phyloP scores from a whole-genome alignment of 2,888 invertebrate species.

The Drosophila affinis region DNA sequence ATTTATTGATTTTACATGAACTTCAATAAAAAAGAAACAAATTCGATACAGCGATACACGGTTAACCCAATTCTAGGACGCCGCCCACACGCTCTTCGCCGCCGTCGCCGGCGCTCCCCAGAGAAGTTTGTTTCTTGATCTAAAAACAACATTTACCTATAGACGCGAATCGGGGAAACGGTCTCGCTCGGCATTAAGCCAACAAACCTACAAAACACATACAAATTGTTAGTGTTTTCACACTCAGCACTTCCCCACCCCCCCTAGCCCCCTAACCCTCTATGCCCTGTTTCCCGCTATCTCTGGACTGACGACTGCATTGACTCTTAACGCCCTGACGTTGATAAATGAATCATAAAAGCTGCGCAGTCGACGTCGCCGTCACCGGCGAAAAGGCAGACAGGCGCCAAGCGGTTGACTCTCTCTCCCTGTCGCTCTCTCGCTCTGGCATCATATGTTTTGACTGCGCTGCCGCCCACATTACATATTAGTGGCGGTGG shows the following conservation, averaged over 20 bases:
- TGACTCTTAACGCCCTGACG: slow-evolving; percentile 76
- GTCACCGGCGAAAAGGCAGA: slow-evolving; percentile 49
- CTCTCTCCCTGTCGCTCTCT: background rate
- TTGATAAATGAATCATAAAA: slow-evolving; percentile 77
- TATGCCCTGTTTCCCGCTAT: slow-evolving; percentile 23
- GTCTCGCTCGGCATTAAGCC: slow-evolving; percentile 57
- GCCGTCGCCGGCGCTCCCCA: slow-evolving; percentile 29
- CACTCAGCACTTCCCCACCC: slow-evolving; percentile 42
- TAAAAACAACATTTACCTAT: slow-evolving; percentile 42
- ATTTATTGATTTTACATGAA: slow-evolving; percentile 69
- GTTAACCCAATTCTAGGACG: slow-evolving; percentile 65
- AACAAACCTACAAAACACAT: slow-evolving; percentile 31
- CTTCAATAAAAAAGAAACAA: slow-evolving; percentile 50
- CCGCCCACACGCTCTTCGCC: slow-evolving; percentile 48
- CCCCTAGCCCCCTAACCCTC: too few relatives aligned
- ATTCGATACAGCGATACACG: slow-evolving; percentile 30
- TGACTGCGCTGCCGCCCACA: slow-evolving; percentile 45
- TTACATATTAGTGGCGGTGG: slow-evolving; percentile 4
- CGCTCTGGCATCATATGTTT: slow-evolving; percentile 41
- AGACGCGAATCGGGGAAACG: slow-evolving; percentile 19
- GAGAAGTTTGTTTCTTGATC: slow-evolving; percentile 55
- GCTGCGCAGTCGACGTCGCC: slow-evolving; percentile 59
- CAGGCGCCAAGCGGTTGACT: slow-evolving; percentile 40
- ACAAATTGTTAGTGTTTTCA: slow-evolving; percentile 54
- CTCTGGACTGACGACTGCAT: slow-evolving; percentile 53